Conservation (phyloP, 2,113 vertebrate species). For the Spizaetus ornatus region DNA sequence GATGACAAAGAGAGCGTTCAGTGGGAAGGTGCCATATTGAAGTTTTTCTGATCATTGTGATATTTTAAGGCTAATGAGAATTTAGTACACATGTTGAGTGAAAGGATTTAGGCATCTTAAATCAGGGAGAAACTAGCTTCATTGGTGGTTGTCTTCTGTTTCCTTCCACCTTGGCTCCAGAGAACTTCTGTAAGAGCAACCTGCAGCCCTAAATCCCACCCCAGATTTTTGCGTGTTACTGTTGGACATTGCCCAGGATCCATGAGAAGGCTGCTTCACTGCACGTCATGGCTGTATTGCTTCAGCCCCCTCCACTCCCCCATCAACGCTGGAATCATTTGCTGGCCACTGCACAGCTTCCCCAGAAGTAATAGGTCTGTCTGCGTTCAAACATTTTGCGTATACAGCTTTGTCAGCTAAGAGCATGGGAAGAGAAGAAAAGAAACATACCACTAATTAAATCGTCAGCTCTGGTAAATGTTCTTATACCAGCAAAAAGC, state of each 20-base stretch:
- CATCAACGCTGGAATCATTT: background rate
- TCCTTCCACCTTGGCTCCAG: background rate
- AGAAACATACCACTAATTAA: background rate
- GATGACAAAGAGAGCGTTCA: background rate
- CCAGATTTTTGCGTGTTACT: background rate
- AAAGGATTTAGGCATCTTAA: background rate
- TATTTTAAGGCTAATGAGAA: constrained; percentile 5
- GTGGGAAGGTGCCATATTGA: background rate
- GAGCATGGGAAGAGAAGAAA: background rate
- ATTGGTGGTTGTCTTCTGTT: background rate
- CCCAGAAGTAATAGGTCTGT: background rate
- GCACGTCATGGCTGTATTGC: background rate
- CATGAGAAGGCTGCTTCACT: background rate
- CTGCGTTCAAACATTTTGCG: background rate
- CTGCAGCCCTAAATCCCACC: background rate
- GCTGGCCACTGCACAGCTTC: background rate
- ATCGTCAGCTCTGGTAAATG: background rate
- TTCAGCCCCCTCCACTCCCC: background rate
- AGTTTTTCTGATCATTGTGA: background rate
- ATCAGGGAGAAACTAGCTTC: background rate
- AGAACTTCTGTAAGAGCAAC: background rate
- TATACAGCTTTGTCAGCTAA: background rate
- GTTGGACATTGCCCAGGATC: background rate
- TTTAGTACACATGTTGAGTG: background rate
- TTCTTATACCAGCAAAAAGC: background rate